phyloP scores from a whole-genome alignment of 2,888 invertebrate species.

The Pollenia labialis region DNA sequence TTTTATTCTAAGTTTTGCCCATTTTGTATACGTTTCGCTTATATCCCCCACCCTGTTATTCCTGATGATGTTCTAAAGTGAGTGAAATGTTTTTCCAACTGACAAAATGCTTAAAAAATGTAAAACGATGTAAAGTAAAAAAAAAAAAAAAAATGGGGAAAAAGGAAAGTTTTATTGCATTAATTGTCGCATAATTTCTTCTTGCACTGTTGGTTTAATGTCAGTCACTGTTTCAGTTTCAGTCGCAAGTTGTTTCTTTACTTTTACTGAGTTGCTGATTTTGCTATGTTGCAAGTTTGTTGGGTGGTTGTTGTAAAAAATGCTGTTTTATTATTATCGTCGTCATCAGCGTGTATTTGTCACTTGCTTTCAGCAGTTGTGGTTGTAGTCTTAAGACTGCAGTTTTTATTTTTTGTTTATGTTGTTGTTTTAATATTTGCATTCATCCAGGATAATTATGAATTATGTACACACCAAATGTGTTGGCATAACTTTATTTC shows the following conservation, averaged over 20 bases:
- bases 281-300: slow-evolving; percentile 65
- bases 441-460: slow-evolving; percentile 68
- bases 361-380: slow-evolving; percentile 42
- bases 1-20: slow-evolving; percentile 50
- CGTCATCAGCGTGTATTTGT: slow-evolving; percentile 32
- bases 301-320: slow-evolving; percentile 15
- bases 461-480: slow-evolving; percentile 68
- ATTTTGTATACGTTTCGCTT: slow-evolving; percentile 7
- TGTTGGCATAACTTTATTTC: slow-evolving; percentile 65
- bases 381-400: slow-evolving; percentile 28
- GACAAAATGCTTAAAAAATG: slow-evolving; percentile 69
- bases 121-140: slow-evolving; percentile 9
- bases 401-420: slow-evolving; percentile 20
- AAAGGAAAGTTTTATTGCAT: slow-evolving; percentile 71
- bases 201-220: slow-evolving; percentile 55
- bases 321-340: slow-evolving; percentile 27
- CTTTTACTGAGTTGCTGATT: slow-evolving; percentile 17
- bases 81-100: slow-evolving; percentile 70
- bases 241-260: slow-evolving; percentile 7
- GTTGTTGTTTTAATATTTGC: slow-evolving; percentile 50
- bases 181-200: slow-evolving; percentile 73
- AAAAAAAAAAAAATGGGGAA: not conserved
- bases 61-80: slow-evolving; percentile 42
- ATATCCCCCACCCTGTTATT: not conserved
- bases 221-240: slow-evolving; percentile 50